A percentile compares a stretch with the other conserved stretches of the same genome.
phyloP scores from a whole-genome alignment of 2,888 invertebrate genomes.

The Noctua janthina region DNA sequence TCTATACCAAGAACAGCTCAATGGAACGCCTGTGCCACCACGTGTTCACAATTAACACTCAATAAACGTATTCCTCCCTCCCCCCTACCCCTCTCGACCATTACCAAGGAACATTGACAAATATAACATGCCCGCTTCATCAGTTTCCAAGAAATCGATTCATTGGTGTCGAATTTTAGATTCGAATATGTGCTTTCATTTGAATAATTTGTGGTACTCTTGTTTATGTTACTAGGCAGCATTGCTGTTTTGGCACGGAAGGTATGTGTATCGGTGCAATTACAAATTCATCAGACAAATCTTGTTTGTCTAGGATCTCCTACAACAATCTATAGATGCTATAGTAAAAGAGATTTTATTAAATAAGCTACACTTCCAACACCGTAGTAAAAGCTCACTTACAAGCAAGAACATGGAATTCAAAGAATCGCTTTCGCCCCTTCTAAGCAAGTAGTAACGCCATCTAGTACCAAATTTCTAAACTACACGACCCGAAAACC shows the following conservation, averaged over 20 bases:
- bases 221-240: slow-evolving; percentile 11
- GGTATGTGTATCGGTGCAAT: neutral
- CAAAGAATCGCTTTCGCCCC: neutral
- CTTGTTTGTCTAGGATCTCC: neutral
- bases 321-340: neutral
- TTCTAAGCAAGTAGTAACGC: slow-evolving; percentile 15
- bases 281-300: neutral
- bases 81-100: neutral
- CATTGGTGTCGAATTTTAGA: slow-evolving; percentile 22
- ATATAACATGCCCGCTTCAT: slow-evolving; percentile 26
- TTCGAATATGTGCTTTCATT: slow-evolving; percentile 25
- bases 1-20: slow-evolving; percentile 42
- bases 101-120: slow-evolving; percentile 48
- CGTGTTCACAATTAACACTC: slow-evolving; percentile 52
- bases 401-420: neutral
- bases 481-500: neutral
- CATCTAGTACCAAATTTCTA: slow-evolving; percentile 22
- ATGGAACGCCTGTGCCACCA: slow-evolving; percentile 40
- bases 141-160: slow-evolving; percentile 39
- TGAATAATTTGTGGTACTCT: slow-evolving; percentile 30
- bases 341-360: neutral
- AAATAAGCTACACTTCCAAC: neutral
- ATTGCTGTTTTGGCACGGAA: neutral
- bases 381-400: neutral
- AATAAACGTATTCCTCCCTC: slow-evolving; percentile 35